phyloP scores from a whole-genome alignment of 2,888 invertebrate species.

The Agrilus cyanescens region DNA sequence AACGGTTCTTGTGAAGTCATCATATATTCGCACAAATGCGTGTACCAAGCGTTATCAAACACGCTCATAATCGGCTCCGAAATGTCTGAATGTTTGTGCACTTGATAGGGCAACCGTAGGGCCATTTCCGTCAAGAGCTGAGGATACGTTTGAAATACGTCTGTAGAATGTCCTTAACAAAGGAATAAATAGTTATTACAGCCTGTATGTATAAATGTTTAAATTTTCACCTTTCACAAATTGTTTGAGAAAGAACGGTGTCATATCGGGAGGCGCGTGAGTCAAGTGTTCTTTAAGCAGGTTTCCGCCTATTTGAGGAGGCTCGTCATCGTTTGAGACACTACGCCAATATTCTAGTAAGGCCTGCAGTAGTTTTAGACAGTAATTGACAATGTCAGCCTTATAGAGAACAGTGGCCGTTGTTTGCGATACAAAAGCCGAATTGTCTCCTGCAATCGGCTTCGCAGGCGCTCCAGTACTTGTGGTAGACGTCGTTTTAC shows the following conservation, averaged over 20 bases:
- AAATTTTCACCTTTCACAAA: constrained; percentile 62
- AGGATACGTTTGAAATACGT: constrained; percentile 89
- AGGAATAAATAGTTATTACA: neutral
- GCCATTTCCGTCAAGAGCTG: constrained; percentile 93
- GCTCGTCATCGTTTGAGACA: constrained; percentile 33
- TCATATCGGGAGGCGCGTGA: constrained; percentile 83
- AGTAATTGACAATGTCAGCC: constrained; percentile 60
- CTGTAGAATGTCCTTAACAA: constrained; percentile 61
- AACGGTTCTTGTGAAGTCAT: constrained; percentile 89
- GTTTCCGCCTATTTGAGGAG: constrained; percentile 45
- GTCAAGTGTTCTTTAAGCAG: constrained; percentile 72
- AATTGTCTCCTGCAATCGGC: constrained; percentile 39
- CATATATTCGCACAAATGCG: constrained; percentile 84
- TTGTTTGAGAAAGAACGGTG: constrained; percentile 86
- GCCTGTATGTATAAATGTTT: neutral
- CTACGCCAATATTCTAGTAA: constrained; percentile 69
- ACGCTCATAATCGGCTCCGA: constrained; percentile 36
- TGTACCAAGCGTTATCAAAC: constrained; percentile 60
- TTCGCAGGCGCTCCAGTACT: constrained; percentile 23
- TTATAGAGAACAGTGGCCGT: constrained; percentile 59
- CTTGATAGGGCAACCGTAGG: constrained; percentile 85
- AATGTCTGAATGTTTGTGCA: constrained; percentile 61
- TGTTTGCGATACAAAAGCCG: constrained; percentile 51
- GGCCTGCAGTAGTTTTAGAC: constrained; percentile 56
- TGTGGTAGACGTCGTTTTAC: constrained; percentile 40